phyloP scores from a whole-genome alignment of 2,888 invertebrate genomes.

The Heliconius charithonia region DNA sequence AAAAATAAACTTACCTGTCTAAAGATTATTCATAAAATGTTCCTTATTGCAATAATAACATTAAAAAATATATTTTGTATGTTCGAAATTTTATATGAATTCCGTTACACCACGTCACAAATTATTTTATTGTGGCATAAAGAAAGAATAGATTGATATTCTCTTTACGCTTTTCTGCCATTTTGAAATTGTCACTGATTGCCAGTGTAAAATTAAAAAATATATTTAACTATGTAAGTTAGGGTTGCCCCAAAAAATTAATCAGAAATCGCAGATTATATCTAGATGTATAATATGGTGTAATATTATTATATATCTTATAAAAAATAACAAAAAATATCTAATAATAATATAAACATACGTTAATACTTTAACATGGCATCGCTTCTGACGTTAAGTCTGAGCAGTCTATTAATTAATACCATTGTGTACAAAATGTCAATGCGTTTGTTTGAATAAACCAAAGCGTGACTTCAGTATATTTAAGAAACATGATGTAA shows the following conservation, averaged over 20 bases:
- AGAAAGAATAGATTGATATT: constrained; percentile 66
- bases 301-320: background rate
- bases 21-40: constrained; percentile 50
- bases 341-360: too few relatives aligned
- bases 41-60: constrained; percentile 43
- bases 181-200: constrained; percentile 67
- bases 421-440: too few relatives aligned
- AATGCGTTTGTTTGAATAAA: too few relatives aligned
- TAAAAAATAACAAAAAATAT: too few relatives aligned
- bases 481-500: too few relatives aligned
- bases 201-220: constrained; percentile 46
- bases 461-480: too few relatives aligned
- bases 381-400: too few relatives aligned
- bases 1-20: constrained; percentile 66
- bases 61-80: constrained; percentile 27
- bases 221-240: constrained; percentile 4
- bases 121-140: constrained; percentile 61
- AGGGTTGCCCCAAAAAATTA: background rate
- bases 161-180: constrained; percentile 66
- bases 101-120: constrained; percentile 77
- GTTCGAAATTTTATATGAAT: constrained; percentile 56
- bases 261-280: background rate
- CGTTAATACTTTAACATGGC: too few relatives aligned
- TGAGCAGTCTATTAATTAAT: too few relatives aligned
- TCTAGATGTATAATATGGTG: background rate